Evolutionary conservation across 2,797 vertebrate species (phyloP).

Genomic region (Tragelaphus oryx): DNA sequence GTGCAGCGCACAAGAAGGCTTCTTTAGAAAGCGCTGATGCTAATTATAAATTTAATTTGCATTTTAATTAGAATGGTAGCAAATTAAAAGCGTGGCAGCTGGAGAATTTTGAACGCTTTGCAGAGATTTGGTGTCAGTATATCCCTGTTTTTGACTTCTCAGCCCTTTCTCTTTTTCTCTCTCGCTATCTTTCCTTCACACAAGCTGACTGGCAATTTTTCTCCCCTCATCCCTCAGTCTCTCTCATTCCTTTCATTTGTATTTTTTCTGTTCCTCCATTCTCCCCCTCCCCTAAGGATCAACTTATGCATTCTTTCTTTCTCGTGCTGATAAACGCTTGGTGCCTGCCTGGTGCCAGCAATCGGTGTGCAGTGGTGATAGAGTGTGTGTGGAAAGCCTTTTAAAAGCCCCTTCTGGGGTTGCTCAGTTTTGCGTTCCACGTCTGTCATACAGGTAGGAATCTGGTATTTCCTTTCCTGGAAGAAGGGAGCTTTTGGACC

Average conservation of each 20-base stretch:
- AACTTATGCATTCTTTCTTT: slow-evolving; percentile 79
- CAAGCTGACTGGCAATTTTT: slow-evolving; percentile 77
- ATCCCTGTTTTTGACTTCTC: slow-evolving; percentile 80
- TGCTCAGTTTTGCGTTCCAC: slow-evolving; percentile 60
- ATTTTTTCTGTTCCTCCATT: slow-evolving; percentile 73
- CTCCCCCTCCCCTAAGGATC: slow-evolving; percentile 77
- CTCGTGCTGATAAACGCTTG: slow-evolving; percentile 73
- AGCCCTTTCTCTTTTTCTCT: slow-evolving; percentile 78
- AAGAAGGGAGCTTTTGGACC: slow-evolving; percentile 54
- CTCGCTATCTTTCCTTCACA: slow-evolving; percentile 82
- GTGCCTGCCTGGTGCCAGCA: slow-evolving; percentile 73
- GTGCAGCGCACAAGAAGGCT: slow-evolving; percentile 95
- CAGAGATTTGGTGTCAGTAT: slow-evolving; percentile 87
- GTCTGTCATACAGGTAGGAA: slow-evolving; percentile 68
- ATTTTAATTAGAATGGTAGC: slow-evolving; percentile 99
- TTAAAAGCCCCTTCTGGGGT: slow-evolving; percentile 46
- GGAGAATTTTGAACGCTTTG: slow-evolving; percentile 98
- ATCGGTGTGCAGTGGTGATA: slow-evolving; percentile 58
- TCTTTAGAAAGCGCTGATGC: slow-evolving; percentile 99
- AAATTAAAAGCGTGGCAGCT: slow-evolving; percentile 99
- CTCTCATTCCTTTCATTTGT: slow-evolving; percentile 52
- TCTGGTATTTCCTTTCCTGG: slow-evolving; percentile 7
- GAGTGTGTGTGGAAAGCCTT: slow-evolving; percentile 69
- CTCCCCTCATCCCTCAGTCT: slow-evolving; percentile 75
- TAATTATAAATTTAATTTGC: slow-evolving; percentile 99